Evolutionary conservation across 1,140 invertebrate species (phyloP).

Genomic region (Neotoxoptera formosana): DNA sequence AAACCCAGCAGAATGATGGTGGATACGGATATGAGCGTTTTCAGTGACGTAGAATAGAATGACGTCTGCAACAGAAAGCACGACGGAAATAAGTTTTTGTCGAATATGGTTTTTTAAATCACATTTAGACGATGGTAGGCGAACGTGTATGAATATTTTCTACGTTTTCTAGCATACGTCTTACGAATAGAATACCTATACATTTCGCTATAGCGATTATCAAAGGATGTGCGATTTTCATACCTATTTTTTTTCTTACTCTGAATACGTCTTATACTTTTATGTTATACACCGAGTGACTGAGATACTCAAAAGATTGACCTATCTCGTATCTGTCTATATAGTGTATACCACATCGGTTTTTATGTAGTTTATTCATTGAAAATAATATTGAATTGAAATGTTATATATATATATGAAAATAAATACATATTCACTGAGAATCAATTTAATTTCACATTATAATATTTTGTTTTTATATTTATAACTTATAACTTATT

Average conservation of each 20-base stretch:
- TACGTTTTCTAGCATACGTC: neutral
- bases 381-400: neutral
- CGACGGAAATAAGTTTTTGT: conserved; percentile 47
- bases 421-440: neutral
- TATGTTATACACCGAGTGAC: neutral
- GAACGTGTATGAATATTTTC: neutral
- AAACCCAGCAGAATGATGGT: conserved; percentile 98
- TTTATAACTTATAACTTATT: no score
- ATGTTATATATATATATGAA: neutral
- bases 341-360: neutral
- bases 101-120: conserved; percentile 33
- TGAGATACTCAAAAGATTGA: neutral
- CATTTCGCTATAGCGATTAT: neutral
- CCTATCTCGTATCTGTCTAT: neutral
- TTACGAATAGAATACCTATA: neutral
- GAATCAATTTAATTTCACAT: neutral
- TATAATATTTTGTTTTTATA: neutral
- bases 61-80: conserved; percentile 79
- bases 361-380: neutral
- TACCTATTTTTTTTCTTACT: neutral
- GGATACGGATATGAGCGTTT: conserved; percentile 97
- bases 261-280: neutral
- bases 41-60: conserved; percentile 94
- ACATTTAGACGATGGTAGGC: neutral
- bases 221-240: conserved; percentile 36